Conservation (phyloP, 2,797 vertebrate species). For the Enoplosus armatus region DNA sequence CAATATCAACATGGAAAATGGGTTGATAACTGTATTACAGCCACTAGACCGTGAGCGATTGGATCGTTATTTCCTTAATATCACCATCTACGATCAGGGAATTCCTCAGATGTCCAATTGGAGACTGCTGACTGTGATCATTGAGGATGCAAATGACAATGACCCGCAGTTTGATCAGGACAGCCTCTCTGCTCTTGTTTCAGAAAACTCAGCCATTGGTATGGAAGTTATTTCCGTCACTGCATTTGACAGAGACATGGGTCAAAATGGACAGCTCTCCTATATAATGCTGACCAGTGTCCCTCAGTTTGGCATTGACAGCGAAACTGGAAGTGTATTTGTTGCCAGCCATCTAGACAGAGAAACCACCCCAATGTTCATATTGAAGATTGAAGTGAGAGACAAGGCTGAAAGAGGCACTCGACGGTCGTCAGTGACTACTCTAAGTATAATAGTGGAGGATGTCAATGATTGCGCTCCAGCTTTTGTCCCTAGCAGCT, state of each 20-base stretch:
- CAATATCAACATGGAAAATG: slow-evolving; percentile 91
- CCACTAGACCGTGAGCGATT: slow-evolving; percentile 91
- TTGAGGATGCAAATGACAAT: slow-evolving; percentile 96
- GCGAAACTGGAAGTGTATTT: slow-evolving; percentile 90
- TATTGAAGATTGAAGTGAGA: slow-evolving; percentile 91
- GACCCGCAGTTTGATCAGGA: slow-evolving; percentile 89
- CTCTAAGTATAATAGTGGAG: slow-evolving; percentile 90
- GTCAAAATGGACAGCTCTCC: slow-evolving; percentile 90
- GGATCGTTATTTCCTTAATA: slow-evolving; percentile 92
- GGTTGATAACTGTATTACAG: slow-evolving; percentile 90
- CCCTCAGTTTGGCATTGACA: slow-evolving; percentile 91
- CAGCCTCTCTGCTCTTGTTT: slow-evolving; percentile 86
- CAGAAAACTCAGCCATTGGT: slow-evolving; percentile 88
- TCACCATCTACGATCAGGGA: slow-evolving; percentile 96
- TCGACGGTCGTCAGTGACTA: slow-evolving; percentile 88
- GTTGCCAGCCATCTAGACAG: slow-evolving; percentile 90
- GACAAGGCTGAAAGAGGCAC: slow-evolving; percentile 91
- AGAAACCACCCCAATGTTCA: slow-evolving; percentile 86
- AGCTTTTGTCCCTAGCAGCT: slow-evolving; percentile 91
- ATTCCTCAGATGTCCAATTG: slow-evolving; percentile 92
- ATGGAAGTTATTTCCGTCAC: slow-evolving; percentile 87
- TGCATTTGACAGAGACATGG: slow-evolving; percentile 90
- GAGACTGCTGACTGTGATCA: slow-evolving; percentile 88
- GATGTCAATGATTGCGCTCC: slow-evolving; percentile 97
- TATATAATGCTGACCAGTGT: slow-evolving; percentile 89